Base-by-base conservation (phyloP, 2,797 vertebrate species). In the Erethizon dorsatum region DNA sequence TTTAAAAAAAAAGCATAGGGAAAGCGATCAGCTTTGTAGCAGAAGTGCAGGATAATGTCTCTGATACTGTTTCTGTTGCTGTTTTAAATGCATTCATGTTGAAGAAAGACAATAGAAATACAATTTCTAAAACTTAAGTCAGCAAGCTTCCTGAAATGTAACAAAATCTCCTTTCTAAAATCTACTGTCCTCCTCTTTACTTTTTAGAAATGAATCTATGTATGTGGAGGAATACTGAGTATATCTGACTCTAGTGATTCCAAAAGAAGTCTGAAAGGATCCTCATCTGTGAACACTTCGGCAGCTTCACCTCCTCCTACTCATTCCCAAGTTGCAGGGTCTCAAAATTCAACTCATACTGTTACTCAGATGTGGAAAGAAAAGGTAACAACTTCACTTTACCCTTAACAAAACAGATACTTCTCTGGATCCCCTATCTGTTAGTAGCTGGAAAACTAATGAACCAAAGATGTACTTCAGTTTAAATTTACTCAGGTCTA, bases 381-480 rank as follows among this genome's bases (percentile, higher is more conserved):
- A 80, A 93, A 93, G n/a, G 12, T 59, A 79, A 71, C 69, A 95
- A 52, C 54, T 91, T 83, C 9, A 84, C 31, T 84, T 83, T 88
- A n/a, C 33, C 71, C 33, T 47, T 10, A 78, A 88, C 17, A 65
- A 87, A 87, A 57, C 52, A 89, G 75, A 10, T 57, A 86, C 78
- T 89, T 95, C 78, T 92, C 52, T 84, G 59, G n/a, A 90, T 54
- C 45, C 12, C 61, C 4, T 22, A 61, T 6, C 33, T 88, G 33
- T 93, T 75, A 75, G 45, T 71, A 93, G n/a, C 13, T 95, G 57
- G 28, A 91, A 94, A 94, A 82, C 56, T 33, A 88, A 89, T 83
- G 96, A 83, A 59, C 37, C 17, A 28, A 90, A 93, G 14, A 77
- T 33, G 5, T 65, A 45, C 90, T 75, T 83, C 75, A 10, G 20